Evolutionary conservation across 1,140 invertebrate genomes (phyloP), one percentile per base, ranked within the genome.

Genomic region (Aphelenchoides fujianensis): DNA sequence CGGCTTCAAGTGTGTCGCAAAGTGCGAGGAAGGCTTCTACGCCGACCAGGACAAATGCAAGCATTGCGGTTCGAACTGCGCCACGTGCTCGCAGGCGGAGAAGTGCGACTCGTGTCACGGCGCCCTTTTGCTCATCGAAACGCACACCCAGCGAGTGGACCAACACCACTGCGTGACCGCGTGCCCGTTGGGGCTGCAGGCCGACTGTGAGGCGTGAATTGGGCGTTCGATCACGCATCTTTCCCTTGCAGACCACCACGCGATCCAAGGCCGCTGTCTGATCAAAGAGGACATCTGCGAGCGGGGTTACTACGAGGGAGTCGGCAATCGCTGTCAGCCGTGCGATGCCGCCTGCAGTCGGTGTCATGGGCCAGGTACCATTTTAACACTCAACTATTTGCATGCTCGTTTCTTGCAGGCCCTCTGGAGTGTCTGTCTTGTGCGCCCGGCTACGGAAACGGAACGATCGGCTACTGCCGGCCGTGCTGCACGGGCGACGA

Each of bases 151-250:
- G 1, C 75, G 82, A 35, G 69, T 79, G 32, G 76, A 82, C 59
- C 82, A 83, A 62, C 82, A 82, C 37, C 74, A 79, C 30, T 83
- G 82, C 69, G 82, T 84, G 2, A 72, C 74, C n/a, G 55, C 70
- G 19, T 83, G 82, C 37, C 82, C 82, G 5, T 36, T 35, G 0
- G 82, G 82, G 2, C 68, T 83, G 3, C 54, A 82, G 35, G 63
- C 80, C 37, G 82, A 84, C 73, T 83, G 81, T n/a, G 36, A 9
- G 1, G 37, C 23, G 19, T 5, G 30, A 71, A 30, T 36, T 69
- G 37, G 23, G 2, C 19, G 41, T 3, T 69, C 7, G 16, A 19
- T 30, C 16, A 28, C n/a, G 12, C n/a, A 9, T n/a, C n/a, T n/a
- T n/a, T n/a, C n/a, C n/a, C n/a, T 35, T 68, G n/a, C 28, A 75